phyloP scores from a whole-genome alignment of 2,113 vertebrate genomes.

The Prunella fulvescens region DNA sequence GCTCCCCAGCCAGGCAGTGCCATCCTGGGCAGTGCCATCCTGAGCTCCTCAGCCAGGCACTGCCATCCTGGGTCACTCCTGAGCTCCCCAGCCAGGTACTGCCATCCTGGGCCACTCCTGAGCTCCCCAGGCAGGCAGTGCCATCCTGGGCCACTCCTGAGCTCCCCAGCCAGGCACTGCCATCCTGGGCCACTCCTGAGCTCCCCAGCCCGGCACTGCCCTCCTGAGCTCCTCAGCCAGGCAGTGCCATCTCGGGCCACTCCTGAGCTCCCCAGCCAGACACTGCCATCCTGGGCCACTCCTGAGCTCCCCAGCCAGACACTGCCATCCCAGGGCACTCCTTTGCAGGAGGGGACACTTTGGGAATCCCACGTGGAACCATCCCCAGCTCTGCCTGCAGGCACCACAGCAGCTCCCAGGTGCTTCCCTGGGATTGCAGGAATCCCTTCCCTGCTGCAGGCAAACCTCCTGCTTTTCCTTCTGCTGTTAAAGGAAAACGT shows the following conservation, averaged over 20 bases:
- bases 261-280: neutral
- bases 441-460: neutral
- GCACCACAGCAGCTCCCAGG: neutral
- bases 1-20: neutral
- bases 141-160: neutral
- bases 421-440: rapidly evolving
- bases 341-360: neutral
- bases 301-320: neutral
- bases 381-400: neutral
- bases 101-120: neutral
- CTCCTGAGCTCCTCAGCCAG: neutral
- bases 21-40: too few species aligned
- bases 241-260: neutral
- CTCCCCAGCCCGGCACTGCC: neutral
- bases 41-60: neutral
- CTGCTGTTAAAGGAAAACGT: rapidly evolving
- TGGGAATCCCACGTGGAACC: rapidly evolving
- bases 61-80: neutral
- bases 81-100: too few species aligned
- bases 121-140: neutral
- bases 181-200: rapidly evolving
- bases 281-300: too few species aligned
- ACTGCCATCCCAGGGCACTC: neutral
- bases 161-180: neutral
- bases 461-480: neutral